These are phyloP conservation scores for Ptychodera flava DNA, from an alignment of 35 echinoderm and acorn worm genomes.

Conservation along the genomic window DNA sequence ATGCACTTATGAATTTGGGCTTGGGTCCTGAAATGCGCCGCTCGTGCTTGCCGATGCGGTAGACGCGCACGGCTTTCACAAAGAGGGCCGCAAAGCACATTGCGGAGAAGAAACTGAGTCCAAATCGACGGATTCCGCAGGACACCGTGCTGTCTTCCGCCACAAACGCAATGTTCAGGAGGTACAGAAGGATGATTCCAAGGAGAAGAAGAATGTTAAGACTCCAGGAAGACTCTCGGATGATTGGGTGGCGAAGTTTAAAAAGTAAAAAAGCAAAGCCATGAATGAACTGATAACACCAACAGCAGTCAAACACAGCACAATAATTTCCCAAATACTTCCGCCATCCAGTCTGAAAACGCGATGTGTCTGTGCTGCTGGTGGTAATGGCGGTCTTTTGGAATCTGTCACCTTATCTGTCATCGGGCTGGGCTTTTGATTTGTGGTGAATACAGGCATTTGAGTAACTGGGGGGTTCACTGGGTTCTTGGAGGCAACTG, in stretches of 20 bases:
- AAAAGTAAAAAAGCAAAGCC: not conserved
- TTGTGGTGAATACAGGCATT: too few species aligned
- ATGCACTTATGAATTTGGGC: constrained; percentile 32
- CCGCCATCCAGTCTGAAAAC: not conserved
- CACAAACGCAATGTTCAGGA: constrained; percentile 11
- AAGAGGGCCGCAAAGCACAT: constrained; percentile 5
- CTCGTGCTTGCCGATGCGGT: constrained; percentile 32
- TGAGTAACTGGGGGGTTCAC: too few species aligned
- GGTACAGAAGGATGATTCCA: constrained; percentile 15
- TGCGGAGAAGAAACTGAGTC: not conserved
- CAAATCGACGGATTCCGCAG: constrained; percentile 2
- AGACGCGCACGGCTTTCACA: constrained; percentile 36
- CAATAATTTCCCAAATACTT: not conserved
- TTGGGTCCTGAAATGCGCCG: constrained; percentile 42
- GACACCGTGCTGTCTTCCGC: not conserved
- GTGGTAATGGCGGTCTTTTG: too few species aligned
- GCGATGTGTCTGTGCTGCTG: too few species aligned
- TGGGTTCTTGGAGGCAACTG: too few species aligned
- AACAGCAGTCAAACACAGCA: not conserved
- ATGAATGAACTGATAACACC: not conserved
- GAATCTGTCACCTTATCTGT: too few species aligned
- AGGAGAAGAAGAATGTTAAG: constrained; percentile 15
- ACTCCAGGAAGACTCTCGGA: constrained; percentile 22
- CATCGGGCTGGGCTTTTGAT: too few species aligned
- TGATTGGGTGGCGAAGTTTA: not conserved